These are phyloP conservation scores for Bos javanicus DNA, from an alignment of 2,113 vertebrate species.

Conservation along the genomic window DNA sequence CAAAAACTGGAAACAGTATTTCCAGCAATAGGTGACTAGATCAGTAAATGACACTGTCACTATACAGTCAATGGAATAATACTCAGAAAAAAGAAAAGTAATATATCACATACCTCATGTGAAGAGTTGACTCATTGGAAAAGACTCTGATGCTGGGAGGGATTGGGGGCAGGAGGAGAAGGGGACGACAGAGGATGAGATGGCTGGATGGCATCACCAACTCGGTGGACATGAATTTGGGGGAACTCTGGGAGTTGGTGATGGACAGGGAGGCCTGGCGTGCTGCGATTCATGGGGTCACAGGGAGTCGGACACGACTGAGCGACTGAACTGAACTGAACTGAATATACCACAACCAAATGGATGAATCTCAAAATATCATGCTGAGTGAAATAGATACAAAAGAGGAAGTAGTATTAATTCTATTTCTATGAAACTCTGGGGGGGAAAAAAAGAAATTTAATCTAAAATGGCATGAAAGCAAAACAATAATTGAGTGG, in stretches of 20 bases:
- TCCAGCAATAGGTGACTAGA: neutral
- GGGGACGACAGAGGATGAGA: too few species aligned
- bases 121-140: too few species aligned
- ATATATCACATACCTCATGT: neutral
- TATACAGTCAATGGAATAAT: neutral
- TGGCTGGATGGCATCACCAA: too few species aligned
- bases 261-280: too few species aligned
- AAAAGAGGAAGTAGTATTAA: neutral
- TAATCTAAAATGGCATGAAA: slow-evolving; percentile 34
- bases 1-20: neutral
- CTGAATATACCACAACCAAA: neutral
- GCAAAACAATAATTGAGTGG: neutral
- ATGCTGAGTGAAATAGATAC: neutral
- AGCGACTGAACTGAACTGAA: too few species aligned
- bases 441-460: neutral
- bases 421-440: slow-evolving; percentile 21
- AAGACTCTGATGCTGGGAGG: too few species aligned
- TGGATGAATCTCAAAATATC: neutral
- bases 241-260: too few species aligned
- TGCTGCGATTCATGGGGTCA: too few species aligned
- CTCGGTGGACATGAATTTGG: too few species aligned
- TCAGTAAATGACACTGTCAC: neutral
- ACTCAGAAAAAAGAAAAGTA: neutral
- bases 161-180: too few species aligned
- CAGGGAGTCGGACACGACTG: too few species aligned